Percentiles rank a stretch among this genome's conserved stretches.
These are phyloP conservation scores for Zonitis immaculata DNA, from an alignment of 2,888 invertebrate species.

Conservation along the genomic window DNA sequence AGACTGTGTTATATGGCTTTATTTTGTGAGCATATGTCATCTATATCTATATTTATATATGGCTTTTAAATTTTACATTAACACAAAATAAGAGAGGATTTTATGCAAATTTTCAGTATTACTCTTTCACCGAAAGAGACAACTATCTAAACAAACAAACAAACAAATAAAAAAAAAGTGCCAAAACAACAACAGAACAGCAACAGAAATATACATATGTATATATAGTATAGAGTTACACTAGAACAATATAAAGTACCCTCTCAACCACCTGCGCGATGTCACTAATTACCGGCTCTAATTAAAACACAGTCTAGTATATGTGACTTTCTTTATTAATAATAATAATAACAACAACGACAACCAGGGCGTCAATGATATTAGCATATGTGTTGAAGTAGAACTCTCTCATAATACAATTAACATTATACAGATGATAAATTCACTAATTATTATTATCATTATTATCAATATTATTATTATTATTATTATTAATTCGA, in stretches of 20 bases:
- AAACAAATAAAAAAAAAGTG: too few species aligned
- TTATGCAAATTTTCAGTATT: background rate
- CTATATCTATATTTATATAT: too few species aligned
- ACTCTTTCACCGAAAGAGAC: background rate
- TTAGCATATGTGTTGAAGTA: conserved; percentile 24
- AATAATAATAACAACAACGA: conserved; percentile 9
- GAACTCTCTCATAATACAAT: conserved; percentile 24
- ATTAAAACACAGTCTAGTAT: conserved; percentile 37
- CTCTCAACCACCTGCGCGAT: conserved; percentile 34
- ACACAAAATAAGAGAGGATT: background rate
- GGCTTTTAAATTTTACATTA: background rate
- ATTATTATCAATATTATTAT: background rate
- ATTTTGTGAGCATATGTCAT: background rate
- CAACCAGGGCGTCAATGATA: conserved; percentile 18
- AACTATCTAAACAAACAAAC: too few species aligned
- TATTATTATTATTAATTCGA: background rate
- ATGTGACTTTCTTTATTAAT: conserved; percentile 38
- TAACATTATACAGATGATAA: conserved; percentile 28
- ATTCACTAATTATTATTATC: conserved; percentile 26
- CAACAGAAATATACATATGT: background rate
- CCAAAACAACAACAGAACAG: background rate
- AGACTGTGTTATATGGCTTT: background rate
- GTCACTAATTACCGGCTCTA: conserved; percentile 39
- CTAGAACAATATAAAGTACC: conserved; percentile 26
- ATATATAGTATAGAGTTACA: conserved; percentile 12